Evolutionary conservation across 2,888 invertebrate species (phyloP), one percentile per base, ranked within the genome.

Genomic region (Scaptomyza cyrtandrae): DNA sequence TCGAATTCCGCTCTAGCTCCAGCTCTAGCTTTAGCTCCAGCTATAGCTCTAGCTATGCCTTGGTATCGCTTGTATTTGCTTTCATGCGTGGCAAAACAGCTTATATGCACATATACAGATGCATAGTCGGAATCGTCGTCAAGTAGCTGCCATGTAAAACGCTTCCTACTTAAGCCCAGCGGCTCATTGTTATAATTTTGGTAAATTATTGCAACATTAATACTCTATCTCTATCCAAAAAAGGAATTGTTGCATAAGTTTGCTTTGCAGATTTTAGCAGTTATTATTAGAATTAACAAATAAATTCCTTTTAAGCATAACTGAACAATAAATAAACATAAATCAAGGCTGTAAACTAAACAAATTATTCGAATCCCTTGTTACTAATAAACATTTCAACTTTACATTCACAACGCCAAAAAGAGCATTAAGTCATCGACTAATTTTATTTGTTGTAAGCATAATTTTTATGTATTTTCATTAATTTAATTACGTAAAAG

Each of bases 401-500:
- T 33, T 39, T 14, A 9, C n/a, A 3, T 35, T 39, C 2, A 39
- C 37, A 39, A 14, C 3, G 0, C 14, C 39, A 14, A 52, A 39
- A 45, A 80, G 74, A 43, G 80, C 49, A 71, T 66, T 65, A 41
- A n/a, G 2, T 13, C 24, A 68, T 49, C 57, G 65, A 33, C 53
- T 39, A 65, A 44, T 31, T 31, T 63, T 37, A 27, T 43, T 71
- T 65, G 54, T 65, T 77, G 79, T 53, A 83, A 83, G 77, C 75
- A 49, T 68, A 66, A 55, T 56, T 74, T 68, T 72, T 66, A 84
- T 78, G 75, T 64, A 60, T 71, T 78, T 84, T 74, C 53, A 65
- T 83, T 84, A 82, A 83, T 80, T 82, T 76, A 85, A 85, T 83
- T 83, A 83, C 85, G 74, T 83, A 83, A 83, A 82, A 74, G 68